These are phyloP conservation scores for Eupithecia abbreviata DNA, from an alignment of 2,888 invertebrate genomes.

Conservation along the genomic window DNA sequence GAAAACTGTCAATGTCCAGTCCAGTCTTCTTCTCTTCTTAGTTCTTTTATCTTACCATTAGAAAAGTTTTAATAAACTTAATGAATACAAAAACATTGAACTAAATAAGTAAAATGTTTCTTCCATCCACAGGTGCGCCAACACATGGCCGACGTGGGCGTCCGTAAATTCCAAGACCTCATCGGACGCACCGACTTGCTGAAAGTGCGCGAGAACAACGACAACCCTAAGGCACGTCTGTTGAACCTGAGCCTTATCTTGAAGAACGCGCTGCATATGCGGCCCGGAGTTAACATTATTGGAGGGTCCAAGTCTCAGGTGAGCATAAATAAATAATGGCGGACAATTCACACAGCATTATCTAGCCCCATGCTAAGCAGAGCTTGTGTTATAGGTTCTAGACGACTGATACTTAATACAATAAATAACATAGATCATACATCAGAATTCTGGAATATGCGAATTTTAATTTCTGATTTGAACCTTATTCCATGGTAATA, in stretches of 20 bases:
- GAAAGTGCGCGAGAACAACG: constrained; percentile 88
- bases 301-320: constrained; percentile 94
- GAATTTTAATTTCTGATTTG: no score
- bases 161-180: constrained; percentile 93
- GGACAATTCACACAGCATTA: background rate
- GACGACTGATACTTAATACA: no score
- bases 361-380: no score
- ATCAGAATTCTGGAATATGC: no score
- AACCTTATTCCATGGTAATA: no score
- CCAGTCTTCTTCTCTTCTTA: no score
- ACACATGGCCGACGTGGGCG: constrained; percentile 96
- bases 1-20: background rate
- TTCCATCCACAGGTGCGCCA: constrained; percentile 86
- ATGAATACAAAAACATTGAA: no score
- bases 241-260: constrained; percentile 93
- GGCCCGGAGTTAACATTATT: constrained; percentile 94
- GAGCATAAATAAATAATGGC: constrained; percentile 5
- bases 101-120: background rate
- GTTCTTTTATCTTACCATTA: no score
- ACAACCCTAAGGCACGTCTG: constrained; percentile 91
- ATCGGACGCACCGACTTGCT: constrained; percentile 96
- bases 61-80: no score
- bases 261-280: constrained; percentile 94
- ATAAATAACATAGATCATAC: no score
- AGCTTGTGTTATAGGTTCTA: no score